Conservation (phyloP, 2,797 vertebrate species). For the Eulemur rubriventer region DNA sequence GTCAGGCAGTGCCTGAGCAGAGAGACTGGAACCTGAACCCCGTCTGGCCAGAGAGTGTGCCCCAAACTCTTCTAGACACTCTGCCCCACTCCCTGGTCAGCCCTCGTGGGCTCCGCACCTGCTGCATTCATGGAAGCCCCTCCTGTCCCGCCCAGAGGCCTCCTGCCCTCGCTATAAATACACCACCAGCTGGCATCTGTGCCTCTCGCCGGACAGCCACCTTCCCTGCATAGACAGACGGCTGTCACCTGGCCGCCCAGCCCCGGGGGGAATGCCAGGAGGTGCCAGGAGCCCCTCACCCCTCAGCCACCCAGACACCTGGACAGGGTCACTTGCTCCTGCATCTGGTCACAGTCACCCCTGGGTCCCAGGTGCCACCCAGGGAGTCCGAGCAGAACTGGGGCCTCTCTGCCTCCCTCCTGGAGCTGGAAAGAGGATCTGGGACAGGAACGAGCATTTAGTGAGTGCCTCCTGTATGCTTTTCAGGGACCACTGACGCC, state of each 20-base stretch:
- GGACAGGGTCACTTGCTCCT: fast-evolving
- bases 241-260: background rate
- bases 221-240: background rate
- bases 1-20: fast-evolving
- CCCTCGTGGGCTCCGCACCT: background rate
- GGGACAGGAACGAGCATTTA: background rate
- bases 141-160: background rate
- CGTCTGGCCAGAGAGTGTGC: fast-evolving
- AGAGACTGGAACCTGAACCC: fast-evolving
- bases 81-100: background rate
- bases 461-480: background rate
- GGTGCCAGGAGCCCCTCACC: background rate
- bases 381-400: background rate
- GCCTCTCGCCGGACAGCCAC: background rate
- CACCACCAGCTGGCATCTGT: background rate
- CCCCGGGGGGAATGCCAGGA: background rate
- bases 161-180: background rate
- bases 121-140: too few relatives aligned
- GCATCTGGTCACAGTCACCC: background rate
- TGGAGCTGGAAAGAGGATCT: background rate
- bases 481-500: fast-evolving
- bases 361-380: background rate
- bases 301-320: background rate
- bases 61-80: background rate
- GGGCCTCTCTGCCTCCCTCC: background rate